Evolutionary conservation across 2,113 vertebrate species (phyloP).

Genomic region (Sylvicapra grimmia): DNA sequence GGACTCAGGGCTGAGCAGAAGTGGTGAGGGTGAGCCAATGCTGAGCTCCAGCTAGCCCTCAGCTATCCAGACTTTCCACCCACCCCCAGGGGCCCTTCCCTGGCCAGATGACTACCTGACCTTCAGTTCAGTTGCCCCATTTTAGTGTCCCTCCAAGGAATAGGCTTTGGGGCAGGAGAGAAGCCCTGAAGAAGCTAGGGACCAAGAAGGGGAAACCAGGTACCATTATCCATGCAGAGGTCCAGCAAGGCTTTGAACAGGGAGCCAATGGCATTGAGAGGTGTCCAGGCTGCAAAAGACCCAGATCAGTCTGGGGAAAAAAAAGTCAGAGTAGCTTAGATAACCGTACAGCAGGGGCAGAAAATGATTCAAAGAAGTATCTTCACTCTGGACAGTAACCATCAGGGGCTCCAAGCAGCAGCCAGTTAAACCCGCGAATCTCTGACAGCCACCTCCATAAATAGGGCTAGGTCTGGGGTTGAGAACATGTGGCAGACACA

Average conservation of each 20-base stretch:
- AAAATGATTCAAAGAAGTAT: background rate
- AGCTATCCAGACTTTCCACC: background rate
- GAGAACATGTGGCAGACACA: background rate
- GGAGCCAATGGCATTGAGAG: background rate
- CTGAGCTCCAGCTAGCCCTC: background rate
- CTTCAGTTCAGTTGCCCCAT: background rate
- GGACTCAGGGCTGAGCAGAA: background rate
- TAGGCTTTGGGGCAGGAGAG: background rate
- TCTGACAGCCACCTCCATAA: background rate
- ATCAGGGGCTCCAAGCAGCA: background rate
- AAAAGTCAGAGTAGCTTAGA: background rate
- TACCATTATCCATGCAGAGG: background rate
- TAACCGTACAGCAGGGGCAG: background rate
- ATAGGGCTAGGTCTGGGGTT: background rate
- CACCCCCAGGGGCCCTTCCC: background rate
- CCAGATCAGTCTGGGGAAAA: background rate
- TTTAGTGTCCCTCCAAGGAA: background rate
- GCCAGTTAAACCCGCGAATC: accelerated
- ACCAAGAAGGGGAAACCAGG: background rate
- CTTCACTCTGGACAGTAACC: background rate
- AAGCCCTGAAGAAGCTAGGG: background rate
- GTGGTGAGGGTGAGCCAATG: background rate
- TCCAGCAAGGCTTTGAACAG: background rate
- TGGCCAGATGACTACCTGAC: background rate
- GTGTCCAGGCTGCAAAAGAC: background rate